These are phyloP conservation scores for Lagopus leucura DNA, from an alignment of 2,113 vertebrate species.

Conservation along the genomic window DNA sequence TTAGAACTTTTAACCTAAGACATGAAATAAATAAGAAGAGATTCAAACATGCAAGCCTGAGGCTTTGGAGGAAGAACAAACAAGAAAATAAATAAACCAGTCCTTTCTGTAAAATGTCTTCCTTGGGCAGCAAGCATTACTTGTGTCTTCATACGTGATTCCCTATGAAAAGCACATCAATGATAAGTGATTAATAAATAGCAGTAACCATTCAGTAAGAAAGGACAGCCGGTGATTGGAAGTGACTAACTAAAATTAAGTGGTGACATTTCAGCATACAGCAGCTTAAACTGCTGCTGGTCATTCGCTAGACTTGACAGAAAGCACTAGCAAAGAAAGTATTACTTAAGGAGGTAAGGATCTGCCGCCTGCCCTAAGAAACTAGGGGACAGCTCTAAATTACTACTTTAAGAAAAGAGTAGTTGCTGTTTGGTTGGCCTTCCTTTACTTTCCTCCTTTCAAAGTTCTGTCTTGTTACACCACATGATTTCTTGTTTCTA, in stretches of 20 bases:
- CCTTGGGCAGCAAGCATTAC: neutral
- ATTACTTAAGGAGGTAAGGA: neutral
- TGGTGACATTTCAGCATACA: neutral
- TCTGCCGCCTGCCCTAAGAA: neutral
- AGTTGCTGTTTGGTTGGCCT: neutral
- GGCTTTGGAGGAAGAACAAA: neutral
- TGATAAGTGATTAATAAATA: neutral
- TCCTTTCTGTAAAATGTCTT: neutral
- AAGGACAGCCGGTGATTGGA: neutral
- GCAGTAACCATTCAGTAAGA: neutral
- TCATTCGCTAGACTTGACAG: neutral
- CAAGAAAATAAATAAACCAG: neutral
- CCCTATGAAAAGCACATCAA: neutral
- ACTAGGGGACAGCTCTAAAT: neutral
- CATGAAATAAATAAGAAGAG: conserved; percentile 2
- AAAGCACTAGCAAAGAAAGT: neutral
- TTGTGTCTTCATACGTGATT: neutral
- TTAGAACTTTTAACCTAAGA: neutral
- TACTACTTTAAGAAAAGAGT: neutral
- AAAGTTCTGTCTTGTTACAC: neutral
- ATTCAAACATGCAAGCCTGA: conserved; percentile 1
- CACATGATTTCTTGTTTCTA: neutral
- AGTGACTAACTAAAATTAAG: neutral
- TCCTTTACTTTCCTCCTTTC: neutral
- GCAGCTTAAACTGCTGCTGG: neutral